Evolutionary conservation across 2,797 vertebrate genomes (phyloP).

Genomic region (Tolypeutes matacus): DNA sequence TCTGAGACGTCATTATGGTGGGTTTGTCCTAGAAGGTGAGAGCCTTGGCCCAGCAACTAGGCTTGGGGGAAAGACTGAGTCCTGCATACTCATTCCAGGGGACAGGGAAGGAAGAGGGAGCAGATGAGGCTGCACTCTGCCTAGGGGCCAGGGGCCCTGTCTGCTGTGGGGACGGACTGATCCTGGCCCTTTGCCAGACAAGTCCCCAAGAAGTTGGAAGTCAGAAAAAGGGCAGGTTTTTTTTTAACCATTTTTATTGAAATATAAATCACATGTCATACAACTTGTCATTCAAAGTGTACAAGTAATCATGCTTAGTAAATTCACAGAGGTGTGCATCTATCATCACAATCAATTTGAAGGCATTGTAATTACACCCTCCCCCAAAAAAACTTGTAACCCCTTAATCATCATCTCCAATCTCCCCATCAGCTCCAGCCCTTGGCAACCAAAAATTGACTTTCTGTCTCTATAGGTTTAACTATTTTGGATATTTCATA

Average conservation of each 20-base stretch:
- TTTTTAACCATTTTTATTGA: conserved; percentile 40
- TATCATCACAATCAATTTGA: conserved; percentile 38
- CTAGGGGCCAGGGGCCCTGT: not conserved
- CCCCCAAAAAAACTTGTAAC: not conserved
- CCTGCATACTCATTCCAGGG: not conserved
- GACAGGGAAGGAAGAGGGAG: not conserved
- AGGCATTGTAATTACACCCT: not conserved
- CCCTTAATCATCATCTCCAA: not conserved
- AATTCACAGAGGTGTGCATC: not conserved
- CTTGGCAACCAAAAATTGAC: not conserved
- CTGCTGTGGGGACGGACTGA: not conserved
- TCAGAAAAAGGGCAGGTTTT: not conserved
- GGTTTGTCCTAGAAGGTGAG: not conserved
- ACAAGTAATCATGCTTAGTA: not conserved
- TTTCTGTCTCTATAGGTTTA: not conserved
- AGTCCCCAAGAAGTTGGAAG: not conserved
- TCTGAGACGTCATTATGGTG: not conserved
- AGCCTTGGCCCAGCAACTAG: not conserved
- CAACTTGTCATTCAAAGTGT: not conserved
- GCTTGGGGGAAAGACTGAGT: not conserved
- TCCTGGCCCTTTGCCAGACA: not conserved
- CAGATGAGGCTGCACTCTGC: not conserved
- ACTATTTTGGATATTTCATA: not conserved
- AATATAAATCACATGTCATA: not conserved
- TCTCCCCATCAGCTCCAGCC: not conserved